These are phyloP conservation scores for Archaeoteleia sp. DNA, from an alignment of 2,888 invertebrate genomes.

Conservation along the genomic window DNA sequence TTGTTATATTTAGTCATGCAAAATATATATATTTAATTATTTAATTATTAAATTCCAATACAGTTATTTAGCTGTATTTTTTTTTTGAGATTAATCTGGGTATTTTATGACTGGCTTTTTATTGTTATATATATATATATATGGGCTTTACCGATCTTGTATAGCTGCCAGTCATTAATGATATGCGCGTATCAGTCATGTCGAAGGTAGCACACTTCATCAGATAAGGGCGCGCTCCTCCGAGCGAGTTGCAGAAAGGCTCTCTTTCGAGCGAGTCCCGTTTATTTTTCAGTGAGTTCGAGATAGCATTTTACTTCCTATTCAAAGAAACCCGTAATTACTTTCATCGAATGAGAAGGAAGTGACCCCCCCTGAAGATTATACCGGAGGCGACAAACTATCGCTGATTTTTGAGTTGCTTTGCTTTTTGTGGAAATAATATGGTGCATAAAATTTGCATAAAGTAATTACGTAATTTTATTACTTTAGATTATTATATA, in stretches of 20 bases:
- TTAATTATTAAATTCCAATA: too few relatives aligned
- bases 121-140: too few relatives aligned
- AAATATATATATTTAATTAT: too few relatives aligned
- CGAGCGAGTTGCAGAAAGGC: conserved; percentile 28
- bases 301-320: conserved; percentile 54
- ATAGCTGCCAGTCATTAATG: conserved; percentile 46
- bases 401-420: conserved; percentile 40
- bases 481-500: too few relatives aligned
- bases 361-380: conserved; percentile 49
- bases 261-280: conserved; percentile 56
- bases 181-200: conserved; percentile 49
- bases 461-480: too few relatives aligned
- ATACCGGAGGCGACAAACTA: conserved; percentile 45
- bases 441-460: conserved; percentile 30
- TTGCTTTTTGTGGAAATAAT: conserved; percentile 35
- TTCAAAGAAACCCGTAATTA: conserved; percentile 62
- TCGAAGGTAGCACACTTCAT: conserved; percentile 45
- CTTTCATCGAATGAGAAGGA: conserved; percentile 55
- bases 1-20: too few relatives aligned
- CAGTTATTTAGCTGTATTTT: too few relatives aligned
- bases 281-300: conserved; percentile 64
- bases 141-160: conserved; percentile 13
- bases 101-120: too few relatives aligned
- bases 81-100: too few relatives aligned
- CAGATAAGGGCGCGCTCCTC: conserved; percentile 55